These are phyloP conservation scores for Parasteatoda lunata DNA, from an alignment of 2,888 invertebrate genomes.

Conservation along the genomic window DNA sequence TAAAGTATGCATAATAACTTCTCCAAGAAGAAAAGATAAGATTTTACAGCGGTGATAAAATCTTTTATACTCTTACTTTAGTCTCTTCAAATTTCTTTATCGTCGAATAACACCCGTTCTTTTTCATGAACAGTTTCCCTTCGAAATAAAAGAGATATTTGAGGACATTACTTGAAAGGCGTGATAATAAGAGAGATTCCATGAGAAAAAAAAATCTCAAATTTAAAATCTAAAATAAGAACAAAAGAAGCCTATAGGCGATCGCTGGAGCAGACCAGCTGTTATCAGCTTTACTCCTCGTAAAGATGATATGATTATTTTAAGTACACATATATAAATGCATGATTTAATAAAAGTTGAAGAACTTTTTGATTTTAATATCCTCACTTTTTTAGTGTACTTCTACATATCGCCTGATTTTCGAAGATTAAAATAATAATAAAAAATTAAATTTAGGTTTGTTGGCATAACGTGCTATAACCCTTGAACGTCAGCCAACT, in stretches of 20 bases:
- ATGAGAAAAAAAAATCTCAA: neutral
- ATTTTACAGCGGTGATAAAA: constrained; percentile 51
- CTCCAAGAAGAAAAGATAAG: constrained; percentile 50
- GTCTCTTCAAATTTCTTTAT: constrained; percentile 47
- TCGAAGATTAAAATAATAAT: no score
- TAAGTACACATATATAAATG: constrained; percentile 1
- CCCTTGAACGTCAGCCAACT: no score
- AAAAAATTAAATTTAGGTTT: no score
- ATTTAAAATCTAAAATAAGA: neutral
- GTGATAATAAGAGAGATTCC: neutral
- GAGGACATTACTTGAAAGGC: neutral
- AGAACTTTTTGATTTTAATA: no score
- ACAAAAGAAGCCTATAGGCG: neutral
- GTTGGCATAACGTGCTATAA: no score
- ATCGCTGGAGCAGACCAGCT: neutral
- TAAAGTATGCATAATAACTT: constrained; percentile 49
- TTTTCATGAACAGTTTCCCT: constrained; percentile 28
- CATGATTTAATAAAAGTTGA: constrained; percentile 1
- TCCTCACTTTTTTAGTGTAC: no score
- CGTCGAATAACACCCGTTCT: constrained; percentile 31
- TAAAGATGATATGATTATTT: neutral
- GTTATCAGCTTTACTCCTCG: neutral
- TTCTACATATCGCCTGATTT: no score
- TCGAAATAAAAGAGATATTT: constrained; percentile 29
- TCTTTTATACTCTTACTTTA: constrained; percentile 38